Evolutionary conservation across 2,888 invertebrate genomes (phyloP).

Genomic region (Aplocera efformata): DNA sequence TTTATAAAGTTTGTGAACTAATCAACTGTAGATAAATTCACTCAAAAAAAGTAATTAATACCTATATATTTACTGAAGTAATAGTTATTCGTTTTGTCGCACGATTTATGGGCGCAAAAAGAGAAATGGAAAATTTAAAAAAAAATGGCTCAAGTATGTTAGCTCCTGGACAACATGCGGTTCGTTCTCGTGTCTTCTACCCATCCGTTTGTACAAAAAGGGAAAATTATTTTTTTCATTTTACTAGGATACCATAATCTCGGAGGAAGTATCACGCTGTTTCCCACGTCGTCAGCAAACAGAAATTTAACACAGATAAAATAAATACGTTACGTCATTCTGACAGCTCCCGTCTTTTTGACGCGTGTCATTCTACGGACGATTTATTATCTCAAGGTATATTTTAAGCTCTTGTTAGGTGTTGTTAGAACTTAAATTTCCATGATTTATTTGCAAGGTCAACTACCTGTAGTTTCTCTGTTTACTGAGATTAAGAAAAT

Average conservation of each 20-base stretch:
- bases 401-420: constrained; percentile 28
- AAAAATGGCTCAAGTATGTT: no score
- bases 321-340: constrained; percentile 69
- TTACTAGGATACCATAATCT: constrained; percentile 26
- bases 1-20: neutral
- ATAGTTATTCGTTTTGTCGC: no score
- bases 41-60: no score
- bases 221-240: constrained; percentile 13
- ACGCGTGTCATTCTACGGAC: constrained; percentile 60
- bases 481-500: constrained; percentile 21
- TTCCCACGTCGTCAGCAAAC: constrained; percentile 56
- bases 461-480: constrained; percentile 24
- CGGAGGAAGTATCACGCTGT: constrained; percentile 27
- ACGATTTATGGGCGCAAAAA: no score
- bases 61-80: no score
- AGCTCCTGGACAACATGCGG: no score
- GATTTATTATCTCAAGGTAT: constrained; percentile 36
- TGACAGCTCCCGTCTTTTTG: constrained; percentile 67
- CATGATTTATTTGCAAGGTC: constrained; percentile 28
- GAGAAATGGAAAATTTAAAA: no score
- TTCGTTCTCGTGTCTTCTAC: no score
- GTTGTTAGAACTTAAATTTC: constrained; percentile 30
- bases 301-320: constrained; percentile 61
- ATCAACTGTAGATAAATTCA: no score
- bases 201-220: constrained; percentile 1